These are phyloP conservation scores for Tyrophagus putrescentiae DNA, from an alignment of 1,140 invertebrate genomes.

Conservation along the genomic window DNA sequence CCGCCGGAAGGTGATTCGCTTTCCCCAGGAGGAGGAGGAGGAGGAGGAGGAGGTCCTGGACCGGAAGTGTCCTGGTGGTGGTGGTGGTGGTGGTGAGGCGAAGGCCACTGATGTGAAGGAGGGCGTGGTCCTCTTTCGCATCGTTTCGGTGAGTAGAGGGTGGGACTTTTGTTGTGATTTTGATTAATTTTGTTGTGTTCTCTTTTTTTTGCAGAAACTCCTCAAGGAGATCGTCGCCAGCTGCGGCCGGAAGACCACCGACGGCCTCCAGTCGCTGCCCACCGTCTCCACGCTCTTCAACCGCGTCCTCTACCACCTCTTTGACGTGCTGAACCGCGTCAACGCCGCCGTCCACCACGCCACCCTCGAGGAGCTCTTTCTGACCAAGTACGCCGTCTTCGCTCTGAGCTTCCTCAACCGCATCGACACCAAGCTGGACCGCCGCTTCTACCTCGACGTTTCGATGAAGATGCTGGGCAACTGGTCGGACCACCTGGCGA, in stretches of 20 bases:
- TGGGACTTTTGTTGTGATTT: no score
- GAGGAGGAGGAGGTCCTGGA: no score
- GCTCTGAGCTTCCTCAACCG: background rate
- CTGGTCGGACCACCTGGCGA: no score
- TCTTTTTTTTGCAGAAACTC: no score
- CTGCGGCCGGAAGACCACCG: no score
- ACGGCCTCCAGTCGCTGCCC: background rate
- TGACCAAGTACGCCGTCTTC: background rate
- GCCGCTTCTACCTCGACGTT: background rate
- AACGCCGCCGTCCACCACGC: background rate
- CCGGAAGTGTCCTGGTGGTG: no score
- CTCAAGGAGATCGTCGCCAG: no score
- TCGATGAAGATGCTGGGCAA: background rate
- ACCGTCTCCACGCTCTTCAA: background rate
- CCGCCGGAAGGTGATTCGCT: background rate
- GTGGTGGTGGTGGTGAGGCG: no score
- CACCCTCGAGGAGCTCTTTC: background rate
- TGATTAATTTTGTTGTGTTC: no score
- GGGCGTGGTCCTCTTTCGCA: no score
- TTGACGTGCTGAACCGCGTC: background rate
- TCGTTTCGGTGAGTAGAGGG: no score
- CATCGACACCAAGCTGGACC: background rate
- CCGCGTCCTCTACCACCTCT: background rate
- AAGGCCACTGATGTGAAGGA: no score
- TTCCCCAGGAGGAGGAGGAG: background rate